Percentiles rank a stretch among this genome's conserved stretches.
These are phyloP conservation scores for Hirtodrosophila alboralis DNA, from an alignment of 2,888 invertebrate genomes.

Conservation along the genomic window DNA sequence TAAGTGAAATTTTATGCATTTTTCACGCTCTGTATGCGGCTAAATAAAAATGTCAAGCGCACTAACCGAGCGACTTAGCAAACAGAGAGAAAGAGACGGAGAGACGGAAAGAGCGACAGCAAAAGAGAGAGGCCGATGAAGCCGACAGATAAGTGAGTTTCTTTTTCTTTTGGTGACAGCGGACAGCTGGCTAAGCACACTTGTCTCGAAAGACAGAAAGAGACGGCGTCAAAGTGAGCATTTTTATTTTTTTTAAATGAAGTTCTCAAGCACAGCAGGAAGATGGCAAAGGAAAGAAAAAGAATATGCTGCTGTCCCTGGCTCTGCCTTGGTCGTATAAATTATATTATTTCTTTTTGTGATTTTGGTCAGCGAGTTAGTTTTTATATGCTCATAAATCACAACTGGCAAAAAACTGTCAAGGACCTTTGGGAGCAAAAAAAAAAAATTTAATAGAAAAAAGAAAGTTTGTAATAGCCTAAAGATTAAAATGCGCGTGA, in stretches of 20 bases:
- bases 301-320: slow-evolving; percentile 34
- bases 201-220: slow-evolving; percentile 9
- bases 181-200: slow-evolving; percentile 63
- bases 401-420: slow-evolving; percentile 41
- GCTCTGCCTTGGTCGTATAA: too few relatives aligned
- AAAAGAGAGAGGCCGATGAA: slow-evolving; percentile 36
- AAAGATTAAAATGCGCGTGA: slow-evolving; percentile 4
- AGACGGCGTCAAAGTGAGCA: slow-evolving; percentile 15
- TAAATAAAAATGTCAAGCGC: slow-evolving; percentile 80
- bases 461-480: slow-evolving; percentile 20
- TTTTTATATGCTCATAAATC: slow-evolving; percentile 60
- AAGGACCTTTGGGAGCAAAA: slow-evolving; percentile 10
- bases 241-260: slow-evolving; percentile 59
- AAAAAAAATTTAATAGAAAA: slow-evolving; percentile 11
- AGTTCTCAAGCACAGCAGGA: slow-evolving; percentile 56
- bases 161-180: slow-evolving; percentile 54
- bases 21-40: slow-evolving; percentile 71
- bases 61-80: slow-evolving; percentile 39
- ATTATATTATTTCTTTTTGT: slow-evolving; percentile 53
- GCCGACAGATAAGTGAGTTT: slow-evolving; percentile 70
- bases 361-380: slow-evolving; percentile 45
- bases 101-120: neutral
- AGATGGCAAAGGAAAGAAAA: slow-evolving; percentile 26
- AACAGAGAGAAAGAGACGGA: neutral
- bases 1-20: slow-evolving; percentile 82